A percentile compares a stretch with the other conserved stretches of the same genome.
These are phyloP conservation scores for Eudasyphora cyanicolor DNA, from an alignment of 2,888 invertebrate species.

Conservation along the genomic window DNA sequence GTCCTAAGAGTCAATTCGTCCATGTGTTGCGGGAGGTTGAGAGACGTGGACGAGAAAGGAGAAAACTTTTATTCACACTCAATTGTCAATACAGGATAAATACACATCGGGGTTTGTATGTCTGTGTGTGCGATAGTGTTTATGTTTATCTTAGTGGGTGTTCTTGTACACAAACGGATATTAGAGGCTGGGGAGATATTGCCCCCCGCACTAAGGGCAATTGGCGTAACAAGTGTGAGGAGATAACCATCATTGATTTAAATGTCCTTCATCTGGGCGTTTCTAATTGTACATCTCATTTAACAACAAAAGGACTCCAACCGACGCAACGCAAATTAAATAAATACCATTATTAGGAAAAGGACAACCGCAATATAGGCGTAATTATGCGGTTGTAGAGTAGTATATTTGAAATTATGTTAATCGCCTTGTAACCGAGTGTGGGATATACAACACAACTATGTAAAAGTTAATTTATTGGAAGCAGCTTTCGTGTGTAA, in stretches of 20 bases:
- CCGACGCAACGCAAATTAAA: background rate
- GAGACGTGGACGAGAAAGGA: background rate
- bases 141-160: background rate
- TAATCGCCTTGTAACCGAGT: background rate
- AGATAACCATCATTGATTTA: slow-evolving; percentile 72
- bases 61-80: slow-evolving; percentile 76
- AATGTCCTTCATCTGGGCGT: slow-evolving; percentile 71
- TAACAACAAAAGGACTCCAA: slow-evolving; percentile 6
- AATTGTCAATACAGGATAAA: slow-evolving; percentile 69
- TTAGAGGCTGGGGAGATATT: no score
- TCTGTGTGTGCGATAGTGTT: slow-evolving; percentile 18
- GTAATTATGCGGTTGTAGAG: background rate
- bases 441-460: background rate
- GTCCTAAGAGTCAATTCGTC: slow-evolving; percentile 6
- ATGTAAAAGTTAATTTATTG: background rate
- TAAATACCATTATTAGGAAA: slow-evolving; percentile 20
- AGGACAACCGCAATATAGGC: background rate
- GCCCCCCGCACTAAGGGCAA: slow-evolving; percentile 25
- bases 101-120: background rate
- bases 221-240: slow-evolving; percentile 33
- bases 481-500: no score
- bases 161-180: slow-evolving; percentile 30
- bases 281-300: slow-evolving; percentile 71
- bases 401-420: background rate
- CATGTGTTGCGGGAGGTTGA: slow-evolving; percentile 27